Evolutionary conservation across 2,888 invertebrate species (phyloP).

Genomic region (Rhamphomyia laevipes): DNA sequence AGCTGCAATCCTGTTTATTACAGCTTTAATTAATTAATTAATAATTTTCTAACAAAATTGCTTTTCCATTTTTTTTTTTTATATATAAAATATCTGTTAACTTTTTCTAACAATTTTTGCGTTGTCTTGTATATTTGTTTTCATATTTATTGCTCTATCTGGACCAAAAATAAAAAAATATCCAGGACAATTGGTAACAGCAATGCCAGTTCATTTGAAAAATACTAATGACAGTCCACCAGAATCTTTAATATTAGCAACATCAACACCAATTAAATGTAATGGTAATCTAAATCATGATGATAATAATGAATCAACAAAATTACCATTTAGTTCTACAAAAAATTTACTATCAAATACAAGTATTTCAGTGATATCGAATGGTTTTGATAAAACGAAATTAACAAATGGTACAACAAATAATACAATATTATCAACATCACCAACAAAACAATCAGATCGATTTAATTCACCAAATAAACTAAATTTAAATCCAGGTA

Average conservation of each 20-base stretch:
- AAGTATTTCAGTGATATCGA: constrained; percentile 13
- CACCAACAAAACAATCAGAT: constrained; percentile 25
- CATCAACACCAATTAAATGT: constrained; percentile 14
- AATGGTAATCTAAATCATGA: constrained; percentile 8
- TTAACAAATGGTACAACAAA: not conserved
- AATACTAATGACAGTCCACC: constrained; percentile 32
- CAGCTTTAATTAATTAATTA: not conserved
- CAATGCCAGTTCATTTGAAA: constrained; percentile 35
- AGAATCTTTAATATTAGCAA: constrained; percentile 26
- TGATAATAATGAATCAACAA: constrained; percentile 8
- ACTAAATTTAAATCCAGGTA: constrained; percentile 18
- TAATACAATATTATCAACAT: constrained; percentile 16
- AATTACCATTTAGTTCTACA: constrained; percentile 10
- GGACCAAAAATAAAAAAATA: constrained; percentile 10
- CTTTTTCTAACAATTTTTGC: not conserved
- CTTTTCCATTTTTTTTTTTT: not conserved
- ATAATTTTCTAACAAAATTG: not conserved
- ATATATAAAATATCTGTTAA: not conserved
- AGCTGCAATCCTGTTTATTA: constrained; percentile 4
- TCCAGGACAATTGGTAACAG: constrained; percentile 35
- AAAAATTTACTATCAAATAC: constrained; percentile 9
- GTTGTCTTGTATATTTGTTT: constrained; percentile 1
- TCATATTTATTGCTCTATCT: constrained; percentile 7
- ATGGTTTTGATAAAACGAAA: constrained; percentile 10
- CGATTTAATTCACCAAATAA: constrained; percentile 30